Base-by-base conservation (phyloP, 2,797 vertebrate genomes). In the Labroides dimidiatus region DNA sequence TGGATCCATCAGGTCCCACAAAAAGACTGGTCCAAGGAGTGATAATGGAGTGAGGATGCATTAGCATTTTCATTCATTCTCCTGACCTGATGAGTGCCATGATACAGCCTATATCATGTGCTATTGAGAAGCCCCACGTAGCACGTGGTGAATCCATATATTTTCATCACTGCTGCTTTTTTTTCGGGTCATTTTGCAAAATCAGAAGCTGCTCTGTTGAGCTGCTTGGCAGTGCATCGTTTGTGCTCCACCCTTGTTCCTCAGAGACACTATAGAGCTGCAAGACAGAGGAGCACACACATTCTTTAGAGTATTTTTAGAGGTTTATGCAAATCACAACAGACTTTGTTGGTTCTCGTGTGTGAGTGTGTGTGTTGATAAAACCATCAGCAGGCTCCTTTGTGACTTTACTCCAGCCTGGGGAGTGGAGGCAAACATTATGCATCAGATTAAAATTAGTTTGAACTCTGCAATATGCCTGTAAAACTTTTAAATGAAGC, bases 381-480 rank as follows among this genome's bases (percentile, higher is more conserved):
- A 33, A 33, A 4, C 30, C 30, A 33, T 33, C 84, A 87, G 86
- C 63, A 6, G 56, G 58, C 36, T 42, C 86, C 72, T 91, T 91
- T 93, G 90, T 93, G 80, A 77, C 43, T 79, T 55, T 48, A 58
- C 75, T 82, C 84, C 66, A 69, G 68, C 64, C 70, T 71, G 84
- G 71, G 72, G 75, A 80, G 64, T 20, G 53, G 64, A 79, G 74
- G 88, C 87, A 89, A 92, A 92, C 80, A 84, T 85, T 88, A 77
- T 79, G 85, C 41, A 69, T 90, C 77, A 90, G 83, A 92, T 90
- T 88, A 91, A 82, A 87, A 82, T 78, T 85, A 87, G 82, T 88
- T 90, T 53, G 73, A 92, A 78, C n/a, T n/a, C n/a, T n/a, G n/a
- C n/a, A n/a, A n/a, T n/a, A n/a, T n/a, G 82, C 68, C 30, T 67